These are phyloP conservation scores for Synanthedon formicaeformis DNA, from an alignment of 2,888 invertebrate species.

Conservation along the genomic window DNA sequence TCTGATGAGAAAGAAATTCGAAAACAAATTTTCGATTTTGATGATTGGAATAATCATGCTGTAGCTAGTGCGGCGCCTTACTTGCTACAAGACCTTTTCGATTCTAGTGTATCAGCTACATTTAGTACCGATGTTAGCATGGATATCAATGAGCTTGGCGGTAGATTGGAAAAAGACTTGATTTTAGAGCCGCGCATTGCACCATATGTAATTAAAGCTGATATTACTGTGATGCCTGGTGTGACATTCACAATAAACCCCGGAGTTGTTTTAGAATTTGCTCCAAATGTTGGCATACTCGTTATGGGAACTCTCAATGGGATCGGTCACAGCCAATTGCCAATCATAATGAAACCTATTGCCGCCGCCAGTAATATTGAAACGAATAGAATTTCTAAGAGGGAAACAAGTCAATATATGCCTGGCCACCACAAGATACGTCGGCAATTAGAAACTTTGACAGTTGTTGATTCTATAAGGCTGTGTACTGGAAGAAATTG, in stretches of 20 bases:
- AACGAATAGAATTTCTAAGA: constrained; percentile 43
- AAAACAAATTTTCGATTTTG: constrained; percentile 94
- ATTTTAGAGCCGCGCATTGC: constrained; percentile 72
- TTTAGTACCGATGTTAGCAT: constrained; percentile 69
- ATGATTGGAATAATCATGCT: constrained; percentile 99
- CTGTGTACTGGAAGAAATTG: constrained; percentile 83
- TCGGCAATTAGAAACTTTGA: constrained; percentile 69
- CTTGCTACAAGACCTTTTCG: constrained; percentile 80
- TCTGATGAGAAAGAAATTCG: constrained; percentile 79
- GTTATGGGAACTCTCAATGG: constrained; percentile 92
- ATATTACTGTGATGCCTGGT: constrained; percentile 97
- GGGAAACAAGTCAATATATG: constrained; percentile 45
- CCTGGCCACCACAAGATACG: constrained; percentile 43
- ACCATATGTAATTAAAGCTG: constrained; percentile 86
- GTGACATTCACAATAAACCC: constrained; percentile 87
- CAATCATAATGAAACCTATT: constrained; percentile 82
- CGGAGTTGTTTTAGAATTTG: constrained; percentile 92
- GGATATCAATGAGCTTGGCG: constrained; percentile 79
- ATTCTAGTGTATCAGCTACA: constrained; percentile 80
- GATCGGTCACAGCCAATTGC: constrained; percentile 79
- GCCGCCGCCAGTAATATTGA: constrained; percentile 38
- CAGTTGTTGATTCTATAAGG: constrained; percentile 75
- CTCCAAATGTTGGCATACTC: constrained; percentile 94
- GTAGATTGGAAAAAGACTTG: constrained; percentile 77
- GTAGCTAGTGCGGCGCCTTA: constrained; percentile 92